These are phyloP conservation scores for Anomalospiza imberbis DNA, from an alignment of 2,797 vertebrate genomes.

Conservation along the genomic window DNA sequence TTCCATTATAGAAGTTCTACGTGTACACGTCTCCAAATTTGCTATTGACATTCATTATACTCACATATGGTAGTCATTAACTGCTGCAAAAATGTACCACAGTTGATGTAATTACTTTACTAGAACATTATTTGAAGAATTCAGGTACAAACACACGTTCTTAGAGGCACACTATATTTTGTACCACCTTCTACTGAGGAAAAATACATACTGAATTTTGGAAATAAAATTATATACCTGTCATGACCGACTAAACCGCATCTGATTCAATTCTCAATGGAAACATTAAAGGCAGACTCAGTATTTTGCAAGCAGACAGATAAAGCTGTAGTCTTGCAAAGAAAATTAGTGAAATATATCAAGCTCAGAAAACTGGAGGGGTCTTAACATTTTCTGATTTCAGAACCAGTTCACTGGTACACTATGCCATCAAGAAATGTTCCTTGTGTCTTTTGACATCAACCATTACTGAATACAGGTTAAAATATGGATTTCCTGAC, in stretches of 20 bases:
- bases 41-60: not conserved
- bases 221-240: not conserved
- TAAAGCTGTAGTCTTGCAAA: not conserved
- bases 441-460: not conserved
- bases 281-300: not conserved
- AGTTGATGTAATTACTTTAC: not conserved
- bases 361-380: not conserved
- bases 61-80: slow-evolving; percentile 51
- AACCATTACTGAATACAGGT: not conserved
- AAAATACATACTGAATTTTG: not conserved
- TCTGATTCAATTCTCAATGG: not conserved
- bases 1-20: slow-evolving; percentile 5
- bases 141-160: not conserved
- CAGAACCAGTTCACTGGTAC: not conserved
- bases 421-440: not conserved
- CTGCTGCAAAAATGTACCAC: not conserved
- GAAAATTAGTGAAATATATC: not conserved
- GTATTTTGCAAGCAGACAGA: not conserved
- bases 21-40: not conserved
- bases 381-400: not conserved
- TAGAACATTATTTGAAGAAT: not conserved
- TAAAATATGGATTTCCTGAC: not conserved
- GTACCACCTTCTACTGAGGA: not conserved
- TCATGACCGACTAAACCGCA: not conserved
- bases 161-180: not conserved